Conservation (phyloP, 2,888 invertebrate species). For the Campaea margaritaria region DNA sequence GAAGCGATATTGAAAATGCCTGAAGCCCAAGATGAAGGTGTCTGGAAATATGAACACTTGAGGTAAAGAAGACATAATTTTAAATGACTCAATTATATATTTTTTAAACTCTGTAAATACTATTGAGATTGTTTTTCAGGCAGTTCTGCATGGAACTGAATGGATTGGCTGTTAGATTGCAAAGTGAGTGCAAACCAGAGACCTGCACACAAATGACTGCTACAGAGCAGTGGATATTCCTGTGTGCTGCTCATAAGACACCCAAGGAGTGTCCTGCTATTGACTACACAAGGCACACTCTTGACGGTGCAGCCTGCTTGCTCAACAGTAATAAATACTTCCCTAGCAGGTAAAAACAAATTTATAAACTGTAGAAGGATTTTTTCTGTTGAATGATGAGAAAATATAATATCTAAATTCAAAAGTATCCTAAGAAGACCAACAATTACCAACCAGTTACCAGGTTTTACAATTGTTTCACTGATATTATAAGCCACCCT, state of each 20-base stretch:
- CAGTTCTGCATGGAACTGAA: constrained; percentile 99
- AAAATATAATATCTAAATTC: too few relatives aligned
- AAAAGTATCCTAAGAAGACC: too few relatives aligned
- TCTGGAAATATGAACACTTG: constrained; percentile 99
- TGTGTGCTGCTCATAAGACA: constrained; percentile 99
- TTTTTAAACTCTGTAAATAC: background rate
- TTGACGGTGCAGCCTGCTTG: constrained; percentile 99
- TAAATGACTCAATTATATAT: background rate
- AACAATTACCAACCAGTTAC: too few relatives aligned
- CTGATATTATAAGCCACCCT: too few relatives aligned
- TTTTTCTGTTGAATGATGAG: too few relatives aligned
- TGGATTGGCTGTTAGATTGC: constrained; percentile 98
- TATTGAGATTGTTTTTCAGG: constrained; percentile 75
- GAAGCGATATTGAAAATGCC: constrained; percentile 98
- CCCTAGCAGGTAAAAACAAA: constrained; percentile 99
- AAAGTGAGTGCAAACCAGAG: constrained; percentile 98
- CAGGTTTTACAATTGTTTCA: too few relatives aligned
- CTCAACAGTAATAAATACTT: constrained; percentile 99
- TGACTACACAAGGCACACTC: constrained; percentile 99
- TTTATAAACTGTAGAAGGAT: too few relatives aligned
- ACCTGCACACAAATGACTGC: constrained; percentile 99
- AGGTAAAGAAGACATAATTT: constrained; percentile 83
- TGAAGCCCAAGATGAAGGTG: constrained; percentile 98
- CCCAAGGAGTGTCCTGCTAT: constrained; percentile 99
- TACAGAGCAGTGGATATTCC: constrained; percentile 99